A percentile compares a stretch with the other conserved stretches of the same genome.
These are phyloP conservation scores for Acromyrmex echinatior DNA, from an alignment of 1,140 invertebrate species.

Conservation along the genomic window DNA sequence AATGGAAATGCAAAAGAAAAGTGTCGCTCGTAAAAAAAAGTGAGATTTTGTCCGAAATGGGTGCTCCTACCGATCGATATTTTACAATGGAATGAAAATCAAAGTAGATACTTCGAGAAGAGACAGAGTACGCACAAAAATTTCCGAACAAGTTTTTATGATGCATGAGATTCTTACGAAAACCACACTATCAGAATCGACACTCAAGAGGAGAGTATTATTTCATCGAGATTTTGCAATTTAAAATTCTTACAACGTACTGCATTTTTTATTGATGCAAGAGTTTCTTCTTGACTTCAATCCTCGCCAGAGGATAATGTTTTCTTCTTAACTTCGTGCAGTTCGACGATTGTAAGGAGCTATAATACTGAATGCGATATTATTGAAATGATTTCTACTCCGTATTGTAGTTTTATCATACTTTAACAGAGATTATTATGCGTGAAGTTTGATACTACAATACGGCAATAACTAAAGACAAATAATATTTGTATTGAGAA, in stretches of 20 bases:
- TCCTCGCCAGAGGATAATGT: not conserved
- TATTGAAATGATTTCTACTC: not conserved
- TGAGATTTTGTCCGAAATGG: not conserved
- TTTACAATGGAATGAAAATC: slow-evolving; percentile 46
- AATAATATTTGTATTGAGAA: not conserved
- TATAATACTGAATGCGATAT: not conserved
- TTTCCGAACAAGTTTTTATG: slow-evolving; percentile 36
- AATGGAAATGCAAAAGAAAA: slow-evolving; percentile 15
- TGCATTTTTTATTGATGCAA: slow-evolving; percentile 18
- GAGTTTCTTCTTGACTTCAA: not conserved
- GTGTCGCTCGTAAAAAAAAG: slow-evolving; percentile 44
- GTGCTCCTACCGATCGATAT: slow-evolving; percentile 28
- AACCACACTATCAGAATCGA: not conserved
- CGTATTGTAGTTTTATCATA: slow-evolving; percentile 24
- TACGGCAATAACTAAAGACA: not conserved
- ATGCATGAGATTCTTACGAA: slow-evolving; percentile 19
- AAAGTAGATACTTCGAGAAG: not conserved
- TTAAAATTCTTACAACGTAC: slow-evolving; percentile 14
- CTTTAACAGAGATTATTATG: not conserved
- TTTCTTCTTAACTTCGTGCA: not conserved
- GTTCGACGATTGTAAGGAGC: not conserved
- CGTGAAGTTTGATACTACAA: not conserved
- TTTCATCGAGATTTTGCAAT: slow-evolving; percentile 18
- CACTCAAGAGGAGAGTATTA: not conserved
- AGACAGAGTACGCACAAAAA: not conserved